A percentile compares a stretch with the other conserved stretches of the same genome.
Conservation (phyloP, 2,113 vertebrate species). For the Esox niger region DNA sequence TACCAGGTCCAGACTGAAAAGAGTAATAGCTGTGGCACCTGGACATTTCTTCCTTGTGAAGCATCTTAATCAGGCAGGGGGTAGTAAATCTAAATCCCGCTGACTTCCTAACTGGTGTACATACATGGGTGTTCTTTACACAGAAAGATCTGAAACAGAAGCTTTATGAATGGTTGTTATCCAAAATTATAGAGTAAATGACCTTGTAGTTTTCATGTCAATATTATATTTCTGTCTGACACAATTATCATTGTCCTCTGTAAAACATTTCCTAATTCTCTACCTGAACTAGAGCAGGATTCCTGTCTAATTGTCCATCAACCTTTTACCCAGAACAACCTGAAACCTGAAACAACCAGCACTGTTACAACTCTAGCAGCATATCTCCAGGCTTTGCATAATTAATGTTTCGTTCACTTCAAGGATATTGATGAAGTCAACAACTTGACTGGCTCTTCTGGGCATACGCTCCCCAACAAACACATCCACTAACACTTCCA, state of each 20-base stretch:
- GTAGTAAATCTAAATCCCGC: neutral
- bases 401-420: constrained; percentile 43
- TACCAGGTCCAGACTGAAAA: neutral
- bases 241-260: no score
- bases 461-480: neutral
- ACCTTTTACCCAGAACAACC: neutral
- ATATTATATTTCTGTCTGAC: no score
- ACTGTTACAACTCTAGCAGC: neutral
- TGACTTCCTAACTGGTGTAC: neutral
- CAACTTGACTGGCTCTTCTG: constrained; percentile 6
- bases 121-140: no score
- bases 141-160: no score
- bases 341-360: constrained; percentile 19
- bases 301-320: neutral
- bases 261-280: no score
- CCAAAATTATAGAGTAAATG: no score
- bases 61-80: neutral
- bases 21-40: neutral
- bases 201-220: no score
- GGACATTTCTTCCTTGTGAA: neutral
- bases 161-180: no score
- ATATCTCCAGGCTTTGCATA: constrained; percentile 20
- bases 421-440: constrained; percentile 22
- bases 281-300: no score
- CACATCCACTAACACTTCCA: neutral